A percentile compares a stretch with the other conserved stretches of the same genome.
Conservation (phyloP, 2,113 vertebrate genomes). For the Andinoacara biseriatus region DNA sequence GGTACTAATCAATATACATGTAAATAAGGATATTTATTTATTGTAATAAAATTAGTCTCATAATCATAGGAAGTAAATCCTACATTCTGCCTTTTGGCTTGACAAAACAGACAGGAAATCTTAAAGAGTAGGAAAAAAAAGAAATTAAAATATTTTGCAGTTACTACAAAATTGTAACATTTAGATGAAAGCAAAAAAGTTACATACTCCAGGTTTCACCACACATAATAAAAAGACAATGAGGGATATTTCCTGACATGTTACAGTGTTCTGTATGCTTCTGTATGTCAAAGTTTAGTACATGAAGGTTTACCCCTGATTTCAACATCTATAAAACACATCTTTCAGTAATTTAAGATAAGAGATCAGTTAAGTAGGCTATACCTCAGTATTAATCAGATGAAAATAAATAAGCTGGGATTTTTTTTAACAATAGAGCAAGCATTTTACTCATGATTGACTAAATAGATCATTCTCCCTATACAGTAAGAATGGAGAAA, state of each 20-base stretch:
- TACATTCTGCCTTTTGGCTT: background rate
- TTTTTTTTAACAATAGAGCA: background rate
- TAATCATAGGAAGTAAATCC: background rate
- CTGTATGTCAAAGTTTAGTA: background rate
- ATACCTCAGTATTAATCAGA: background rate
- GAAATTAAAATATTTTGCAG: background rate
- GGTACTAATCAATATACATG: background rate
- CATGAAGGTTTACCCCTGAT: background rate
- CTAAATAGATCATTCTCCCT: background rate
- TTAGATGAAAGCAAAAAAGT: background rate
- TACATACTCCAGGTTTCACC: background rate
- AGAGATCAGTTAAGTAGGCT: background rate
- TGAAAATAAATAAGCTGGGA: background rate
- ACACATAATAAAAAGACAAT: background rate
- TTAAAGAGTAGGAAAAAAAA: background rate
- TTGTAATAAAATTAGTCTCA: background rate
- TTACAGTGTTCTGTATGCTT: background rate
- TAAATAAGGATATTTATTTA: background rate
- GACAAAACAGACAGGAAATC: background rate
- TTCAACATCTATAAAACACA: background rate
- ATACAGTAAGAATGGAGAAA: no score
- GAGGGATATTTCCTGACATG: background rate
- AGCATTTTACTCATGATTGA: background rate
- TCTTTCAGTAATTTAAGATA: background rate
- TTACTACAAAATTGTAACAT: background rate